Evolutionary conservation across 2,797 vertebrate genomes (phyloP).

Genomic region (Rhinella marina): DNA sequence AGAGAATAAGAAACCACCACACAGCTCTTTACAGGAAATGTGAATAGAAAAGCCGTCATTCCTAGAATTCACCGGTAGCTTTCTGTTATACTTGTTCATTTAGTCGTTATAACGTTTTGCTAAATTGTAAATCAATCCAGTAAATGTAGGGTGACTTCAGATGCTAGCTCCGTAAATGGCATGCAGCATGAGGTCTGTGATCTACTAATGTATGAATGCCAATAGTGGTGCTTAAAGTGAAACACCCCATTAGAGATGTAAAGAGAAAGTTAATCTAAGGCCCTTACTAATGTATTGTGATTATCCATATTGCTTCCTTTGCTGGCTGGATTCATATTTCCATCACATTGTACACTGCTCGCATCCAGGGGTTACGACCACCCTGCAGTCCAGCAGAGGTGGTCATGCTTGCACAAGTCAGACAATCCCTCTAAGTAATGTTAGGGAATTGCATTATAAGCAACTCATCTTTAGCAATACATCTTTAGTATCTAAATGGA

Average conservation of each 20-base stretch:
- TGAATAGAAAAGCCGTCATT: not conserved
- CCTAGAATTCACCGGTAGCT: not conserved
- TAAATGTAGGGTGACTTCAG: not conserved
- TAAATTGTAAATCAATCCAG: not conserved
- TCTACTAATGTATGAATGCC: not conserved
- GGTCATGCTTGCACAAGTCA: too few species aligned
- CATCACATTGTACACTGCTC: too few species aligned
- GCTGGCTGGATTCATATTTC: too few species aligned
- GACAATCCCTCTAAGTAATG: too few species aligned
- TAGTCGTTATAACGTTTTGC: not conserved
- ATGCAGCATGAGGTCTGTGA: not conserved
- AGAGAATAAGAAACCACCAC: not conserved
- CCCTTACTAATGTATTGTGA: too few species aligned
- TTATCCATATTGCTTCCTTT: too few species aligned
- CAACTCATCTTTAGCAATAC: not conserved
- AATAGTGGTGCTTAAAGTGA: not conserved
- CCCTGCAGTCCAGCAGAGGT: too few species aligned
- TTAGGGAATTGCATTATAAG: not conserved
- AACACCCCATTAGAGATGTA: too few species aligned
- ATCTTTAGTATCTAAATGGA: not conserved
- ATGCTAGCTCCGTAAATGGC: not conserved
- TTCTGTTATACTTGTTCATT: not conserved
- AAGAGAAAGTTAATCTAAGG: too few species aligned
- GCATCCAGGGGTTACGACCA: too few species aligned
- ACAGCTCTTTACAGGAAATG: conserved; percentile 1